Conservation (phyloP, 2,113 vertebrate genomes). For the Isurus oxyrinchus region DNA sequence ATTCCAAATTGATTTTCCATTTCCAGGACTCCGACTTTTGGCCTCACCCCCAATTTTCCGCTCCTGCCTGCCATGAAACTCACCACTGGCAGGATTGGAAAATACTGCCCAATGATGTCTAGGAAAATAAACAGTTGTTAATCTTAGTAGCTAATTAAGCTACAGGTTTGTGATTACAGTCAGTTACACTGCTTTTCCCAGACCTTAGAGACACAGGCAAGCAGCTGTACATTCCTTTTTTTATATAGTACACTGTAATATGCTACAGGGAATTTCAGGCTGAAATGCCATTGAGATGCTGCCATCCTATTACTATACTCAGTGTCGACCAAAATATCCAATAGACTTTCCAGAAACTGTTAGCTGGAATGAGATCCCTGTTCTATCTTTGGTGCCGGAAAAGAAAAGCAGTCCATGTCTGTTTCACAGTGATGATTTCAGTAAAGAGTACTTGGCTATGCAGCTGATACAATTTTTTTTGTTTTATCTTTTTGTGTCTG, state of each 20-base stretch:
- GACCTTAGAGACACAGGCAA: constrained; percentile 47
- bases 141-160: not conserved
- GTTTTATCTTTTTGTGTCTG: constrained; percentile 50
- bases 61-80: too few relatives aligned
- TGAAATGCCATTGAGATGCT: constrained; percentile 55
- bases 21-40: too few relatives aligned
- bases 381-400: constrained; percentile 52
- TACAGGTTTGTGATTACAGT: not conserved
- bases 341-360: constrained; percentile 52
- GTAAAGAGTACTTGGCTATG: constrained; percentile 44
- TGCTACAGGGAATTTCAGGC: constrained; percentile 57
- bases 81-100: too few relatives aligned
- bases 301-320: constrained; percentile 55
- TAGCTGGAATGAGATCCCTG: constrained; percentile 52
- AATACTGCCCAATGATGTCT: not conserved
- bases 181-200: constrained; percentile 43
- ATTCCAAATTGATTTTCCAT: too few relatives aligned
- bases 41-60: too few relatives aligned
- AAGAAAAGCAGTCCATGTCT: constrained; percentile 43
- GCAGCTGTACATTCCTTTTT: constrained; percentile 58
- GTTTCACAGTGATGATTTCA: constrained; percentile 45
- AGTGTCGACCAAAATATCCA: constrained; percentile 59
- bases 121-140: not conserved
- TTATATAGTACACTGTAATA: constrained; percentile 49
- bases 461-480: constrained; percentile 51